These are phyloP conservation scores for Eutrigla gurnardus DNA, from an alignment of 2,797 vertebrate species.

Conservation along the genomic window DNA sequence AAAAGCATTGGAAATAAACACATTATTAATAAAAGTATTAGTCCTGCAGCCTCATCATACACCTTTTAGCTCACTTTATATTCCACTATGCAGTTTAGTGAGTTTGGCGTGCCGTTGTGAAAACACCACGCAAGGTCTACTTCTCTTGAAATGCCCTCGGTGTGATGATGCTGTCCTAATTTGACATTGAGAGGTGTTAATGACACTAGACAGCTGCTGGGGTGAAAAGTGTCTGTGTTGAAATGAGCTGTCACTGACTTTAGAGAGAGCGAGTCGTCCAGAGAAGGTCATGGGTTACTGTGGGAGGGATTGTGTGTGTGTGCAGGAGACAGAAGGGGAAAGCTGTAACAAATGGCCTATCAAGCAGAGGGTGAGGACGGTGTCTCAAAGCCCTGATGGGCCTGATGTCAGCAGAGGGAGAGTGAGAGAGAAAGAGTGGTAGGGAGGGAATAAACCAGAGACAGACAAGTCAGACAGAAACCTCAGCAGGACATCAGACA, in stretches of 20 bases:
- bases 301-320: slow-evolving; percentile 35
- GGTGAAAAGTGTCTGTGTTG: slow-evolving; percentile 34
- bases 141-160: not conserved
- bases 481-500: slow-evolving; percentile 16
- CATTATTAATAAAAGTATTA: too few relatives aligned
- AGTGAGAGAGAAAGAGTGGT: slow-evolving; percentile 25
- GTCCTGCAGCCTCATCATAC: too few relatives aligned
- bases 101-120: too few relatives aligned
- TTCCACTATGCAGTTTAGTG: not conserved
- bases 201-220: slow-evolving; percentile 47
- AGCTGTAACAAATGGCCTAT: slow-evolving; percentile 68
- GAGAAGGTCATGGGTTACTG: slow-evolving; percentile 62
- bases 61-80: too few relatives aligned
- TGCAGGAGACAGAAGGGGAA: slow-evolving; percentile 37
- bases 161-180: slow-evolving; percentile 24
- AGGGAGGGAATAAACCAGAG: slow-evolving; percentile 30
- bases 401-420: slow-evolving; percentile 51
- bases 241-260: slow-evolving; percentile 64
- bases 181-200: slow-evolving; percentile 63
- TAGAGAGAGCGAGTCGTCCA: slow-evolving; percentile 39
- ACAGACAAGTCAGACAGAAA: slow-evolving; percentile 8
- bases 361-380: slow-evolving; percentile 46
- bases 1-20: too few relatives aligned
- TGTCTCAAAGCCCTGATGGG: slow-evolving; percentile 45
- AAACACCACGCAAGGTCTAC: too few relatives aligned